Evolutionary conservation across 2,888 invertebrate genomes (phyloP).

Genomic region (Pristionchus exspectatus): DNA sequence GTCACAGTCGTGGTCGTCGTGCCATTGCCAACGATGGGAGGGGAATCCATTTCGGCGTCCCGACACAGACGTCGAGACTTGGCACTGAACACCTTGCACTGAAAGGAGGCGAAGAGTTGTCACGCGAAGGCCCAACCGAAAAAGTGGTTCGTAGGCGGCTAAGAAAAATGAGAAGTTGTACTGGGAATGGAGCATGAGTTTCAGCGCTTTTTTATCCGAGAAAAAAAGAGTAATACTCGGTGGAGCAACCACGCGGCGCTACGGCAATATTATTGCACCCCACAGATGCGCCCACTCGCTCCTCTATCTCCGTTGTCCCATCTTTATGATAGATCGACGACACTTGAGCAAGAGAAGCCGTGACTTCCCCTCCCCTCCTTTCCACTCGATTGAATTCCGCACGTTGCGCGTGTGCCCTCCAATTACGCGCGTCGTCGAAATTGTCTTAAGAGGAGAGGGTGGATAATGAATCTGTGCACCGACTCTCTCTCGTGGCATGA

Average conservation of each 20-base stretch:
- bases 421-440: not conserved
- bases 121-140: not conserved
- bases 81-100: slow-evolving; percentile 25
- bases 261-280: slow-evolving; percentile 16
- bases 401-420: not conserved
- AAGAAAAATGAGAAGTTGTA: not conserved
- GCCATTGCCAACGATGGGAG: not conserved
- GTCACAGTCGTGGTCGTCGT: not conserved
- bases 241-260: not conserved
- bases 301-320: not conserved
- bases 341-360: not conserved
- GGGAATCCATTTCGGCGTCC: not conserved
- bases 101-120: not conserved
- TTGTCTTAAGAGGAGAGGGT: slow-evolving; percentile 4
- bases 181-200: slow-evolving; percentile 2
- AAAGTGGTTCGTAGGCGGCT: not conserved
- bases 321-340: slow-evolving; percentile 16
- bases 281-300: not conserved
- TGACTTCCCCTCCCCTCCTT: not conserved
- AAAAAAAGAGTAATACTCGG: not conserved
- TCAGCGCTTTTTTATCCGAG: not conserved
- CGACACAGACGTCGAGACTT: slow-evolving; percentile 42
- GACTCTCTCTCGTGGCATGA: not conserved
- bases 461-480: slow-evolving; percentile 27
- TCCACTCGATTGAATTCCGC: not conserved